These are phyloP conservation scores for Petaurus breviceps DNA, from an alignment of 2,113 vertebrate genomes.

Conservation along the genomic window DNA sequence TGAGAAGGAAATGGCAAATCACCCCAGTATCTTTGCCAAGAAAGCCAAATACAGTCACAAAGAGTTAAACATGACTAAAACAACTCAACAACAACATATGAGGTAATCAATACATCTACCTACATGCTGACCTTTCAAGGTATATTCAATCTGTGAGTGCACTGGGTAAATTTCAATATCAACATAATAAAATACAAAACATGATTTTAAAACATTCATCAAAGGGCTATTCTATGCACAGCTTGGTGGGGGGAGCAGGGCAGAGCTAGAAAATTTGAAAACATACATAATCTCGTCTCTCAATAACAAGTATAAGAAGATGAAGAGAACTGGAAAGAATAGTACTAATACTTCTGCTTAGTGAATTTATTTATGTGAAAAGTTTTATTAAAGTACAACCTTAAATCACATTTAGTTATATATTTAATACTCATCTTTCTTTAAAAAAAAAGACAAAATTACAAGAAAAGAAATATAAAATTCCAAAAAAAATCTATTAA, in stretches of 20 bases:
- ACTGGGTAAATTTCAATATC: conserved; percentile 25
- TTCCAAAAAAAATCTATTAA: not conserved
- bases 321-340: not conserved
- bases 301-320: not conserved
- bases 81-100: not conserved
- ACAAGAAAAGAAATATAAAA: not conserved
- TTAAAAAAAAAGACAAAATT: not conserved
- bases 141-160: not conserved
- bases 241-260: not conserved
- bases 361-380: not conserved
- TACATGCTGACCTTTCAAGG: not conserved
- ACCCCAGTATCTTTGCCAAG: too few species aligned
- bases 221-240: not conserved
- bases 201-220: not conserved
- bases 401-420: not conserved
- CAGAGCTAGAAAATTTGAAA: not conserved
- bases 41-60: too few species aligned
- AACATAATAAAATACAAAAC: not conserved
- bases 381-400: not conserved
- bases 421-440: not conserved
- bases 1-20: too few species aligned
- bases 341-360: not conserved
- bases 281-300: not conserved
- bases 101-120: not conserved
- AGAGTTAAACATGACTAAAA: too few species aligned